Base-by-base conservation (phyloP, 35 echinoderm and acorn worm species). In the Ophioderma brevispina region DNA sequence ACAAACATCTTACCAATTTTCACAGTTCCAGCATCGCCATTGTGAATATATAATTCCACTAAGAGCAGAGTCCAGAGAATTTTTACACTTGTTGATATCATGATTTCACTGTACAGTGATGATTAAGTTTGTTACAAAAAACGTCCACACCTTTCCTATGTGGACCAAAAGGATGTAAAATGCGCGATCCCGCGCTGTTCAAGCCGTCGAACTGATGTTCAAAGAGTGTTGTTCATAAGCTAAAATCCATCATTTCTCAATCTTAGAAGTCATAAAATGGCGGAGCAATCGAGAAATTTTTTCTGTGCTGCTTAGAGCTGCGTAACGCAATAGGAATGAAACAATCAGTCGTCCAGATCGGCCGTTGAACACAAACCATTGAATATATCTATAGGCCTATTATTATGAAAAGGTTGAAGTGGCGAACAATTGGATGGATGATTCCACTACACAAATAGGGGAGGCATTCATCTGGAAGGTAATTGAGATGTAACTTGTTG, bases 1-100 rank as follows among this genome's bases (percentile, higher is more conserved):
- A n/a, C n/a, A n/a, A n/a, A n/a, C n/a, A n/a, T n/a, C 83, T 85
- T 64, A 85, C 83, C 46, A 37, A 85, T 64, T 33, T 21, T 64
- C 18, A 85, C 83, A 1, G 31, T 23, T 18, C 83, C 83, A 52
- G 83, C 83, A 70, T 85, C 83, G 13, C 83, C 52, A n/a, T 34
- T 23, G 35, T 85, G 83, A 31, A 85, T 59, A 37, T 85, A 37
- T 11, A 85, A 63, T 59, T 85, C 46, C 31, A 85, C 11, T 0
- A 85, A 37, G 23, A 85, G 0, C 21, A 85, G 13, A 0, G 31
- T 1, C 83, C 83, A 85, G 17, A 85, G 33, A 25, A 85, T 35
- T 63, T 85, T 85, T 21, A 85, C 37, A 37, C 46, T 37, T 21
- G 43, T 14, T n/a, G 83, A 85, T 37, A 85, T 36, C 83, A 85